phyloP scores from a whole-genome alignment of 2,888 invertebrate species.

The Melipona bicolor region DNA sequence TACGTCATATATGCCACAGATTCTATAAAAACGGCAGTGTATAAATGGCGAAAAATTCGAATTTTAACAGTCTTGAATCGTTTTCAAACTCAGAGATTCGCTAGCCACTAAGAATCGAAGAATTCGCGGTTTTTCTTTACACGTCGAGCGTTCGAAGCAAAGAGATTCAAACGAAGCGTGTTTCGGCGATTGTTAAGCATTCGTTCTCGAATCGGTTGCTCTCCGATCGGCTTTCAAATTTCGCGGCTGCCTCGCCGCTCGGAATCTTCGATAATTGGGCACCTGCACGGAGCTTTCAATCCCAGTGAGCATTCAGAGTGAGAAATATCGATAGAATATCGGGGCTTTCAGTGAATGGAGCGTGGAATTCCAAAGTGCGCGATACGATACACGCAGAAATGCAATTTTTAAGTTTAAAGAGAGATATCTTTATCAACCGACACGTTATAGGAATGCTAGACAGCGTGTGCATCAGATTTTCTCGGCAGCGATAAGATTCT shows the following conservation, averaged over 20 bases:
- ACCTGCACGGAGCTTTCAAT: neutral
- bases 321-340: neutral
- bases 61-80: too few relatives aligned
- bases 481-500: neutral
- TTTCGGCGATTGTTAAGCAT: neutral
- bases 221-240: neutral
- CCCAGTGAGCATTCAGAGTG: neutral
- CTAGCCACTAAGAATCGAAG: neutral
- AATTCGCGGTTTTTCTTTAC: constrained; percentile 8
- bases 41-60: too few relatives aligned
- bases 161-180: neutral
- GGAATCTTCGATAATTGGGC: neutral
- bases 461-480: neutral
- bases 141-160: too few relatives aligned
- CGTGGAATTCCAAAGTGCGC: neutral
- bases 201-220: constrained; percentile 1
- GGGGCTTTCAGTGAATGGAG: neutral
- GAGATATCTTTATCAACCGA: neutral
- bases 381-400: neutral
- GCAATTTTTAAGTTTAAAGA: neutral
- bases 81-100: too few relatives aligned
- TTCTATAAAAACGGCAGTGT: too few relatives aligned
- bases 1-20: too few relatives aligned
- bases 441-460: neutral
- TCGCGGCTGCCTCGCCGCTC: neutral